phyloP scores from a whole-genome alignment of 2,797 vertebrate species.

The Leontopithecus rosalia region DNA sequence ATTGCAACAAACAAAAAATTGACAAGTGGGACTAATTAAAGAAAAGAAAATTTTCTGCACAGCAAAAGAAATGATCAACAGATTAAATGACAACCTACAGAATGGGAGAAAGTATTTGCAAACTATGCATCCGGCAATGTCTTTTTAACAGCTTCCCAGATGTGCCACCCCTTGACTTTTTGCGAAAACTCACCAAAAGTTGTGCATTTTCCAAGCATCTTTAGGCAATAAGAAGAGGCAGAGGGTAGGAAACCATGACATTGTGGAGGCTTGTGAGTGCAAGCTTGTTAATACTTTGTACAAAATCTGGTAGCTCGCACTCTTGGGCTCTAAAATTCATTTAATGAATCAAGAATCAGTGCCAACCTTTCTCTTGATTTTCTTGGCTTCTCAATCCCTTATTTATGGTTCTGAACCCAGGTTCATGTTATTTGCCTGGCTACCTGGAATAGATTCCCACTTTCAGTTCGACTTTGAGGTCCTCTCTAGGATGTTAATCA shows the following conservation, averaged over 20 bases:
- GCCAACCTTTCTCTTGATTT: not conserved
- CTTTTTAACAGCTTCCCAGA: not conserved
- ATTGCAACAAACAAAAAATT: not conserved
- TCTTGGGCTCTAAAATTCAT: not conserved
- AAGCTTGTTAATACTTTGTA: not conserved
- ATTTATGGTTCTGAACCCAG: not conserved
- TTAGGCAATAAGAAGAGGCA: not conserved
- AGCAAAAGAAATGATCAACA: not conserved
- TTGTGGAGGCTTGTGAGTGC: not conserved
- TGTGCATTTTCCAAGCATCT: not conserved
- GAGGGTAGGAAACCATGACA: not conserved
- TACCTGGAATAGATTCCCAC: not conserved
- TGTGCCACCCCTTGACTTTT: not conserved
- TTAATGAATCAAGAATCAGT: not conserved
- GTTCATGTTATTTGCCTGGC: not conserved
- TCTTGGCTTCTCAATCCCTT: not conserved
- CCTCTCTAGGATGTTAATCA: not conserved
- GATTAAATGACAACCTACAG: not conserved
- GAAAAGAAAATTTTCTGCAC: not conserved
- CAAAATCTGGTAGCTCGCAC: not conserved
- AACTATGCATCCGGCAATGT: not conserved
- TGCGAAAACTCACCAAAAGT: not conserved
- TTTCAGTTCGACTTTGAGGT: not conserved
- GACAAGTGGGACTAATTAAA: not conserved
- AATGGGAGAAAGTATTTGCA: not conserved